Evolutionary conservation across 2,797 vertebrate species (phyloP), one percentile per base, ranked within the genome.

Genomic region (Atherinosoma microstoma): DNA sequence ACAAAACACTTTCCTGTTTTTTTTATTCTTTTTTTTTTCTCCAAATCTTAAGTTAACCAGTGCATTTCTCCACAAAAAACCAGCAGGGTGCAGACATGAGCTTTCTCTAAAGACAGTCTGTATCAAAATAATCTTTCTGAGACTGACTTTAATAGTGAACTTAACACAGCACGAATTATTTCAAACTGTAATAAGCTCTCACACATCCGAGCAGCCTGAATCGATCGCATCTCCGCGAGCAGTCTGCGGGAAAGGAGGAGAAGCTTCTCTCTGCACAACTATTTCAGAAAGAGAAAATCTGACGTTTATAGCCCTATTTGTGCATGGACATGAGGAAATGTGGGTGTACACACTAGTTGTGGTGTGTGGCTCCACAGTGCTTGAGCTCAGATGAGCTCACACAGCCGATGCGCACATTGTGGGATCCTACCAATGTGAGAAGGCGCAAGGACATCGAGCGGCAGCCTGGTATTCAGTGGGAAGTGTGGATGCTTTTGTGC

Each of bases 21-120:
- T 20, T 75, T 73, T 67, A 62, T 51, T 67, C 59, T 47, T 2
- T 32, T 56, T 18, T 29, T n/a, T n/a, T 27, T 27, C 24, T 27
- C 24, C 24, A 27, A 27, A n/a, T 22, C 35, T 42, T 51, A 65
- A 75, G 72, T 64, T 20, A 62, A 73, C 29, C 73, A 73, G 60
- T 76, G 77, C 40, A 82, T 64, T 76, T 78, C 86, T 87, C 85
- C 77, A 70, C 78, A 76, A 62, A 80, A 87, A 92, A 91, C 96
- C 96, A 96, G 94, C 92, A 94, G 96, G 94, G 96, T 92, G 97
- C 96, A 97, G 95, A 87, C 95, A 94, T 90, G 96, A 96, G 95
- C 96, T 95, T 94, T 82, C 64, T 76, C 58, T 65, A 83, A 78
- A 73, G 87, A 27, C 12, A 70, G 85, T 79, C 72, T 70, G 79